A percentile compares a stretch with the other conserved stretches of the same genome.
These are phyloP conservation scores for Rhyacophila brunnea DNA, from an alignment of 1,140 invertebrate species.

Conservation along the genomic window DNA sequence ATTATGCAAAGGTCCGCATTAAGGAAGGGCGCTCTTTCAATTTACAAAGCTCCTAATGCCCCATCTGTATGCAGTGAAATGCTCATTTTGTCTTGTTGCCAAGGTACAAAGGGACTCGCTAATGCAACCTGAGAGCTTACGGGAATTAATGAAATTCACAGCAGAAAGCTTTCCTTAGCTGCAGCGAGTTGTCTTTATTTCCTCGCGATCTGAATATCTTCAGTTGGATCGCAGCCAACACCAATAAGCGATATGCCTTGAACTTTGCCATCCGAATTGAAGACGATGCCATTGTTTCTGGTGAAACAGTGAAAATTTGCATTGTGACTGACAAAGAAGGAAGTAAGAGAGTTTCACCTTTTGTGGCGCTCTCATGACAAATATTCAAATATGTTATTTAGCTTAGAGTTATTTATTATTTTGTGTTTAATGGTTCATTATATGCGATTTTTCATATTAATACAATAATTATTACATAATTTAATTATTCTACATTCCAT, in stretches of 20 bases:
- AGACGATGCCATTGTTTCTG: background rate
- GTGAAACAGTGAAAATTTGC: no score
- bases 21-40: conserved; percentile 19
- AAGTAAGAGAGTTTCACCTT: no score
- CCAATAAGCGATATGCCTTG: conserved; percentile 15
- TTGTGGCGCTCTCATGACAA: no score
- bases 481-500: no score
- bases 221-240: conserved; percentile 15
- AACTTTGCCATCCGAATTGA: background rate
- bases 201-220: conserved; percentile 2
- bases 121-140: conserved; percentile 20
- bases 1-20: conserved; percentile 13
- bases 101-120: conserved; percentile 17
- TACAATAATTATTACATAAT: no score
- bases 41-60: conserved; percentile 25
- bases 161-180: conserved; percentile 1
- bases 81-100: conserved; percentile 23
- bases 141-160: conserved; percentile 30
- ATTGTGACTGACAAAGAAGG: no score
- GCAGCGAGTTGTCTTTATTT: conserved; percentile 7
- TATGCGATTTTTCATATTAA: no score
- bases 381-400: no score
- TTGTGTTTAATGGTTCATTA: no score
- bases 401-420: no score
- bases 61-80: conserved; percentile 28